phyloP scores from a whole-genome alignment of 2,888 invertebrate species.

The Tipula helvola region DNA sequence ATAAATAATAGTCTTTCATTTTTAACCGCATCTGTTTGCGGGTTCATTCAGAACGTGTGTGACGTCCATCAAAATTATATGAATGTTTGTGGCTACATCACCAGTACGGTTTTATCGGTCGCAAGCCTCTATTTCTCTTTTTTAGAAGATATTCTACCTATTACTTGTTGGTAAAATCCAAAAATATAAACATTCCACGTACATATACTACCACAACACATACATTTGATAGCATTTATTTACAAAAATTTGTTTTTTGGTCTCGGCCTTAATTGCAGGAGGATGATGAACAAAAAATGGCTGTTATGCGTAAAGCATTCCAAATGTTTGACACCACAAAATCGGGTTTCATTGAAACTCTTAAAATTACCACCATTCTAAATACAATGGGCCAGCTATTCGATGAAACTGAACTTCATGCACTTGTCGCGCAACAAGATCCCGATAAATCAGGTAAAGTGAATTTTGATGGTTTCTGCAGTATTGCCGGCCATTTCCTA shows the following conservation, averaged over 20 bases:
- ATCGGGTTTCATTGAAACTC: conserved; percentile 80
- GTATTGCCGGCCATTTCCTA: conserved; percentile 84
- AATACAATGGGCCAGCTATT: conserved; percentile 93
- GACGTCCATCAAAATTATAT: too few species aligned
- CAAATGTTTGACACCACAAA: conserved; percentile 95
- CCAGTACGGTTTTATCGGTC: too few species aligned
- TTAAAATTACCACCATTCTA: conserved; percentile 82
- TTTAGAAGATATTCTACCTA: too few species aligned
- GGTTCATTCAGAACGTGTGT: too few species aligned
- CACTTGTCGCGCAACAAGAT: conserved; percentile 82
- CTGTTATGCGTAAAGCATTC: conserved; percentile 89
- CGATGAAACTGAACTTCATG: conserved; percentile 80
- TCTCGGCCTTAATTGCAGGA: conserved; percentile 16
- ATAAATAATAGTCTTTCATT: background rate
- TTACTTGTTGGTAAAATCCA: background rate
- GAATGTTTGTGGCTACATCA: too few species aligned
- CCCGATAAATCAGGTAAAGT: conserved; percentile 82
- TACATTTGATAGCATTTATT: background rate
- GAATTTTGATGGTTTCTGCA: conserved; percentile 88
- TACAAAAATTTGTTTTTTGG: background rate
- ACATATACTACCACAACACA: background rate
- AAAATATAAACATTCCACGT: background rate
- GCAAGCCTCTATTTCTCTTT: too few species aligned
- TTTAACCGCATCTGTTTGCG: background rate
- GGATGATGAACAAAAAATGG: conserved; percentile 70